These are phyloP conservation scores for Sclerodermus sp. DNA, from an alignment of 2,888 invertebrate genomes.

Conservation along the genomic window DNA sequence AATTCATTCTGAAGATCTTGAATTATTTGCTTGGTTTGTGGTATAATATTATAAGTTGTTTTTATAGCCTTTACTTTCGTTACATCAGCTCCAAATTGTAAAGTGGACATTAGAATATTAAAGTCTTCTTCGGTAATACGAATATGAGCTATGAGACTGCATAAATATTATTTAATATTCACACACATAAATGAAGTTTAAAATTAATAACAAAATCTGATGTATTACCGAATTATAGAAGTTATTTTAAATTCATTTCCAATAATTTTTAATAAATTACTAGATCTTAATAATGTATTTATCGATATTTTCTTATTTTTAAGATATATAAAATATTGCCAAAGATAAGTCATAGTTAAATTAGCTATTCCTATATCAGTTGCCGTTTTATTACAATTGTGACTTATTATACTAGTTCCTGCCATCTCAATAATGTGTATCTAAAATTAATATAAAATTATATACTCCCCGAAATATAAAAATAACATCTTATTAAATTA, in stretches of 20 bases:
- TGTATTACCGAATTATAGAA: slow-evolving; percentile 50
- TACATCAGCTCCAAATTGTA: slow-evolving; percentile 50
- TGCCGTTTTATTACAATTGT: slow-evolving; percentile 42
- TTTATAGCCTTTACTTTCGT: slow-evolving; percentile 25
- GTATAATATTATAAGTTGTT: slow-evolving; percentile 22
- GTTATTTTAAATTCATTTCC: slow-evolving; percentile 45
- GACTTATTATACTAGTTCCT: slow-evolving; percentile 52
- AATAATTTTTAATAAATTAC: slow-evolving; percentile 53
- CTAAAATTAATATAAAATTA: slow-evolving; percentile 29
- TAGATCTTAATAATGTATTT: slow-evolving; percentile 40
- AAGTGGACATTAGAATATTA: slow-evolving; percentile 51
- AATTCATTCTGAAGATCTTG: slow-evolving; percentile 42
- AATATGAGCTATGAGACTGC: slow-evolving; percentile 57
- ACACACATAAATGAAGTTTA: not conserved
- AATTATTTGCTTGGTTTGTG: slow-evolving; percentile 36
- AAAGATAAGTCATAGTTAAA: slow-evolving; percentile 53
- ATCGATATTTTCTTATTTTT: slow-evolving; percentile 28
- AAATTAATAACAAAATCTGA: not conserved
- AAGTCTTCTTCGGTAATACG: slow-evolving; percentile 47
- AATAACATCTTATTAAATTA: too few relatives aligned
- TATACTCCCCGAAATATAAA: not conserved
- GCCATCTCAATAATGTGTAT: slow-evolving; percentile 58
- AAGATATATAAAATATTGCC: slow-evolving; percentile 48
- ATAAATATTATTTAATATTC: not conserved
- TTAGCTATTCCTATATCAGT: slow-evolving; percentile 53